Evolutionary conservation across 1,140 invertebrate genomes (phyloP), one percentile per base, ranked within the genome.

Genomic region (Panagrolaimus sp.): DNA sequence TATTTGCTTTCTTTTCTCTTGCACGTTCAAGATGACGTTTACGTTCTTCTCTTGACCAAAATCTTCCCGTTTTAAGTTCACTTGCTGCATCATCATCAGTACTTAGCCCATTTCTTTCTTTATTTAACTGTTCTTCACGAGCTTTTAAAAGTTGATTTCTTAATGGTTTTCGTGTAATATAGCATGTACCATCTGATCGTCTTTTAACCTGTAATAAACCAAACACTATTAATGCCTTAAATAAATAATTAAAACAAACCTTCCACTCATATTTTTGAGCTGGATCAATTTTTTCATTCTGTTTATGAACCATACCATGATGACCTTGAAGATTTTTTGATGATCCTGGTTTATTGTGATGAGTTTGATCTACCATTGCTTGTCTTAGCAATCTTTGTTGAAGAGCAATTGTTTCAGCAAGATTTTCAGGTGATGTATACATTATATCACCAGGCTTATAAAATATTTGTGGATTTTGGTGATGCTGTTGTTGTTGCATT

Each of bases 81-180:
- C 90, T 91, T 80, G 90, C 87, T 13, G 89, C 89, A 75, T 92
- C 90, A 77, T 91, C 90, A 79, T 91, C 90, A 0, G 90, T 91
- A 1, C 89, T 91, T 47, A 90, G 85, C 1, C 89, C 89, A 66
- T 87, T 87, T 43, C 89, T 83, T 74, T 90, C 89, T 74, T 89
- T 88, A 14, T 86, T 87, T 66, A 91, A 87, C 79, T 88, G 87
- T 70, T 88, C 84, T 20, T 89, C 89, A 31, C 90, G 80, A 74
- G 90, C 89, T 76, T 88, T 89, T 27, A 90, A 82, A 44, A 90
- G 84, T 68, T 88, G 86, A 82, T 87, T 90, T 45, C 64, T 20
- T 38, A 42, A n/a, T n/a, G 64, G 38, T 47, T 65, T 65, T n/a
- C 89, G 84, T 0, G 90, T 89, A 72, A 91, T 90, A 79, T 91